Evolutionary conservation across 2,113 vertebrate species (phyloP).

Genomic region (Heteronetta atricapilla): DNA sequence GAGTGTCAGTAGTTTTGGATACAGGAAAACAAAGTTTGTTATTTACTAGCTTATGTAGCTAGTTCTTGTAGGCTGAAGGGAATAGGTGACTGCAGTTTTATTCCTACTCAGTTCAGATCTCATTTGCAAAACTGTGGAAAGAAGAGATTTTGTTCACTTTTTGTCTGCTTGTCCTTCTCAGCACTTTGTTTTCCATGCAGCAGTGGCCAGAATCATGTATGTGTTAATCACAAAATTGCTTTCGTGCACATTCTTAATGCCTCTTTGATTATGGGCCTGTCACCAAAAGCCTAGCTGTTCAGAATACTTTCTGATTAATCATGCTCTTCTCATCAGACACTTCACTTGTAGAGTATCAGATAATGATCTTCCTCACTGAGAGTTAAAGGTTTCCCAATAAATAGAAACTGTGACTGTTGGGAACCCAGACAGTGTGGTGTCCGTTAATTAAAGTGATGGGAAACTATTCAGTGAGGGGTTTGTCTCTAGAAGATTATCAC

Average conservation of each 20-base stretch:
- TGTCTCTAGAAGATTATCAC: neutral
- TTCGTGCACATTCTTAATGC: constrained; percentile 12
- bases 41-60: neutral
- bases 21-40: neutral
- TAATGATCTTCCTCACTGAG: constrained; percentile 33
- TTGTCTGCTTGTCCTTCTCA: neutral
- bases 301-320: constrained; percentile 54
- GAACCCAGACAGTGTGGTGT: constrained; percentile 10
- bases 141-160: neutral
- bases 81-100: neutral
- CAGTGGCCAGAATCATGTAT: neutral
- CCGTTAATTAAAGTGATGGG: constrained; percentile 19
- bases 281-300: constrained; percentile 17
- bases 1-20: neutral
- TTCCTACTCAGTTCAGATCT: neutral
- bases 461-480: neutral
- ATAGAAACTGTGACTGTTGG: constrained; percentile 27
- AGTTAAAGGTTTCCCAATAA: constrained; percentile 58
- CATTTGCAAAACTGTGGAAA: neutral
- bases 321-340: constrained; percentile 30
- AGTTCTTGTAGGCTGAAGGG: neutral
- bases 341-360: constrained; percentile 28
- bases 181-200: neutral
- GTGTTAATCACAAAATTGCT: constrained; percentile 39
- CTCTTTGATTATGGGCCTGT: constrained; percentile 40